Evolutionary conservation across 2,113 vertebrate genomes (phyloP), one percentile per base, ranked within the genome.

Genomic region (Cottus gobio): DNA sequence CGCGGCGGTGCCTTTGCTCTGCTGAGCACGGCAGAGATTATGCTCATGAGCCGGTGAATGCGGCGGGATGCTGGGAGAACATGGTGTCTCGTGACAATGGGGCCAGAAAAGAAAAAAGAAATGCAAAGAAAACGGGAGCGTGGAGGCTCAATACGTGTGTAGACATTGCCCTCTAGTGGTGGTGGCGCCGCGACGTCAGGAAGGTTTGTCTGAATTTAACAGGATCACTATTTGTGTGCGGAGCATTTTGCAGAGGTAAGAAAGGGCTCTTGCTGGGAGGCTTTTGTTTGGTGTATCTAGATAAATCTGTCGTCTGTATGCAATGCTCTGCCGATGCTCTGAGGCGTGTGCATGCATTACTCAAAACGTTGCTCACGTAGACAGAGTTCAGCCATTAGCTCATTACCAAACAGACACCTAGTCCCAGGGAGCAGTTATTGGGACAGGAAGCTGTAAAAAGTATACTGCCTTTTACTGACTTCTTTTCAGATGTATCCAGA

Each of bases 101-200:
- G 28, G 11, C 28, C 50, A 15, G 26, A 63, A 11, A 42, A 42
- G 2, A 42, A 36, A 6, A 7, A 36, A 36, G 1, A 36, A 5
- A 36, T n/a, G n/a, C n/a, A 36, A 36, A 7, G 6, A 36, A 36
- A 36, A 36, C 30, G 3, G 0, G 60, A 7, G n/a, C n/a, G 52
- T 3, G 6, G 26, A 8, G 52, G 2, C 3, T 42, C 31, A 1
- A 34, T 22, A 67, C 6, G 2, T 69, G 50, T 24, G 80, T 34
- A 66, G 67, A 87, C 77, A 84, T 3, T 79, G 90, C 85, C 75
- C 77, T 71, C 90, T 87, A 67, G 80, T 89, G 90, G 80, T 87
- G 90, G 79, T 11, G 10, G 31, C 1, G 0, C 7, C 1, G 0
- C 18, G 42, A 6, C 5, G 16, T 54, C 24, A 22, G 20, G 18